Conservation (phyloP, 2,113 vertebrate species). For the Ophthalmolycus amberensis region DNA sequence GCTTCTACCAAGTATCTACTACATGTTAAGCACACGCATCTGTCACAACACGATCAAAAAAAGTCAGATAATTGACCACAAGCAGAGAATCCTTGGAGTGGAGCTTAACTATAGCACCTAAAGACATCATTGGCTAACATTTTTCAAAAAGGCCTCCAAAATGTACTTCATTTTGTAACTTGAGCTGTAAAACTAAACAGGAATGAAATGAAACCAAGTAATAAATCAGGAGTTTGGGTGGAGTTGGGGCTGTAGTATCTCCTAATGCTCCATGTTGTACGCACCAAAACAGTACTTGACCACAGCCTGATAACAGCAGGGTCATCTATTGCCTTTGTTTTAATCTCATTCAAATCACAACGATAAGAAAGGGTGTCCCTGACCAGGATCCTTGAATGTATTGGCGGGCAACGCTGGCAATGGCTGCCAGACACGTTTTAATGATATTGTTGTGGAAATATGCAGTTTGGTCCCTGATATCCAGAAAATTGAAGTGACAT, state of each 20-base stretch:
- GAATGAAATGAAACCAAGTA: background rate
- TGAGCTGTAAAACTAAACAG: background rate
- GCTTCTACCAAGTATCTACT: background rate
- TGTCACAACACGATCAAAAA: background rate
- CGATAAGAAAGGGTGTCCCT: background rate
- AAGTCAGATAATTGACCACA: background rate
- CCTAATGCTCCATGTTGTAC: background rate
- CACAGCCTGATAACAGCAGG: background rate
- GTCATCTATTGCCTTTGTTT: background rate
- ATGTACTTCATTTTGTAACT: background rate
- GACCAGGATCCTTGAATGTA: background rate
- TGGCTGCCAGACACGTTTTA: background rate
- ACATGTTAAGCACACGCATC: background rate
- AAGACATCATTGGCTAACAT: background rate
- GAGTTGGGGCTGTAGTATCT: background rate
- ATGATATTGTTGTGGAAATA: constrained; percentile 13
- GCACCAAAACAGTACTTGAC: background rate
- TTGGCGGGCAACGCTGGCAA: background rate
- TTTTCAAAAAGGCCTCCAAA: background rate
- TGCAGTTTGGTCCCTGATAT: background rate
- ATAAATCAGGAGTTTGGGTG: background rate
- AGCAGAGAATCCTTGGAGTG: background rate
- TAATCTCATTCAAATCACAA: background rate
- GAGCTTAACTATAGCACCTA: background rate
- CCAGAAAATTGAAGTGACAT: background rate